Percentiles rank a stretch among this genome's conserved stretches.
Conservation (phyloP, 2,797 vertebrate species). For the Rhinichthys osculus region DNA sequence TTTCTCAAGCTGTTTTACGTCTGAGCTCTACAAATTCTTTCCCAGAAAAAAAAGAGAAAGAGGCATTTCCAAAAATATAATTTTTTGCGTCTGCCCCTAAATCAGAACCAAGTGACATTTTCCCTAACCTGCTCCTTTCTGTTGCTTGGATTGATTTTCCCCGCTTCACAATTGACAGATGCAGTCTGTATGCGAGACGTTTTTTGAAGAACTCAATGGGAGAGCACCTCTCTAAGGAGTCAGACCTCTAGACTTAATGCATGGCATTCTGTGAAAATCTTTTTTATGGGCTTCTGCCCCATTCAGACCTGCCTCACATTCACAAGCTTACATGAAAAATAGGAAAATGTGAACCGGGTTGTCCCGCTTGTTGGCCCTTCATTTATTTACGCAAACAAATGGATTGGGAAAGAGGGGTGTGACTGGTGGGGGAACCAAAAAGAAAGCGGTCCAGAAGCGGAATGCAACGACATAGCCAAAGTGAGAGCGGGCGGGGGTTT, state of each 20-base stretch:
- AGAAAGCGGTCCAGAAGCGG: constrained; percentile 46
- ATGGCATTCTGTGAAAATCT: constrained; percentile 40
- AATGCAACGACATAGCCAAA: constrained; percentile 12
- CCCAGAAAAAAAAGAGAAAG: constrained; percentile 12
- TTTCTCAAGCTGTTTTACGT: constrained; percentile 43
- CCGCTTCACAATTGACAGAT: constrained; percentile 64
- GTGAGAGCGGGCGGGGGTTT: constrained; percentile 21
- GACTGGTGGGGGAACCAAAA: constrained; percentile 37
- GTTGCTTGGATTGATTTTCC: constrained; percentile 63
- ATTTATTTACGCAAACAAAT: constrained; percentile 64
- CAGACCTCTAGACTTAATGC: constrained; percentile 54
- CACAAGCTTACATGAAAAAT: constrained; percentile 59
- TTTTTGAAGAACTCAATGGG: constrained; percentile 57
- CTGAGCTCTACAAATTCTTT: constrained; percentile 27
- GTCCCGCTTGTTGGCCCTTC: constrained; percentile 60
- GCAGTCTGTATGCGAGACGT: constrained; percentile 53
- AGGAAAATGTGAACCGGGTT: constrained; percentile 51
- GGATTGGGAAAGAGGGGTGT: constrained; percentile 48
- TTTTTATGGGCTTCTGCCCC: constrained; percentile 46
- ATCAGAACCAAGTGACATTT: constrained; percentile 60
- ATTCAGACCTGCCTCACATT: constrained; percentile 58
- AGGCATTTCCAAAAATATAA: constrained; percentile 45
- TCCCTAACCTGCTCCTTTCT: constrained; percentile 60
- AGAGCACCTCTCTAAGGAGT: constrained; percentile 48
- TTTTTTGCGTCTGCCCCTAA: constrained; percentile 50